A percentile compares a stretch with the other conserved stretches of the same genome.
phyloP scores from a whole-genome alignment of 1,140 invertebrate genomes.

The Calycopis cecrops region DNA sequence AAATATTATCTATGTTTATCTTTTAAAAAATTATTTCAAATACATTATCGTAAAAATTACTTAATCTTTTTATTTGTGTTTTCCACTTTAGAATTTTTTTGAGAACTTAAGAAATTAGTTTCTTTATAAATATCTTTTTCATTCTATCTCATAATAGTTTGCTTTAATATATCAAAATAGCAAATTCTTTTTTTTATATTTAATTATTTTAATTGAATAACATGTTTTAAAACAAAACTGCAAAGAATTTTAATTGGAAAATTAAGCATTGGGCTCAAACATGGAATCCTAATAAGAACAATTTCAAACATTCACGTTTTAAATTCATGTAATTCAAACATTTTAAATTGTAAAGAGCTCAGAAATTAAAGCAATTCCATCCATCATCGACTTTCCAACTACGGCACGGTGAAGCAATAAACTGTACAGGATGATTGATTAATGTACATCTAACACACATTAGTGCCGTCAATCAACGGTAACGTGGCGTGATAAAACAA shows the following conservation, averaged over 20 bases:
- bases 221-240: too few species aligned
- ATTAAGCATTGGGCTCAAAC: too few species aligned
- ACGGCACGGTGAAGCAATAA: constrained; percentile 45
- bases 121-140: neutral
- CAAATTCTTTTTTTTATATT: too few species aligned
- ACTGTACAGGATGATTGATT: constrained; percentile 59
- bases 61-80: constrained; percentile 38
- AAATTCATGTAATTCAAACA: neutral
- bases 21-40: constrained; percentile 69
- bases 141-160: neutral
- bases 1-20: constrained; percentile 70
- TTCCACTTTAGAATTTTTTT: constrained; percentile 7
- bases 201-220: too few species aligned
- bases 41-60: constrained; percentile 66
- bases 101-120: neutral
- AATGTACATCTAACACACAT: constrained; percentile 60
- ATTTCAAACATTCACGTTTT: too few species aligned
- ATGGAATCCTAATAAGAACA: too few species aligned
- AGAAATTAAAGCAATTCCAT: constrained; percentile 14
- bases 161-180: too few species aligned
- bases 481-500: constrained; percentile 54
- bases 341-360: constrained; percentile 10
- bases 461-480: constrained; percentile 63
- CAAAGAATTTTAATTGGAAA: too few species aligned
- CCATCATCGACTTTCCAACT: constrained; percentile 40